These are phyloP conservation scores for Pammene fasciana DNA, from an alignment of 2,888 invertebrate species.

Conservation along the genomic window DNA sequence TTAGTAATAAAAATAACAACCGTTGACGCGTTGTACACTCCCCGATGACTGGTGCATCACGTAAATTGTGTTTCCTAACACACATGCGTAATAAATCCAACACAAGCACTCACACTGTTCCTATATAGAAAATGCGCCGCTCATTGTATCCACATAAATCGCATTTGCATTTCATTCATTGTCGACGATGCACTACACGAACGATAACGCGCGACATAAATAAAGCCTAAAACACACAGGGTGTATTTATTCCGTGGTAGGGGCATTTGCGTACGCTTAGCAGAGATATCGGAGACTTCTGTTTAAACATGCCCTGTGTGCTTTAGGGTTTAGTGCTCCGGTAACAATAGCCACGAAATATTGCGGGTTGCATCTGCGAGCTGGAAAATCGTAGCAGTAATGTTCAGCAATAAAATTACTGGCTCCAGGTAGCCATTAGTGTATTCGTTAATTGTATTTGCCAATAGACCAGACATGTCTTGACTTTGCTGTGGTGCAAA, in stretches of 20 bases:
- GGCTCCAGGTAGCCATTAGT: slow-evolving; percentile 63
- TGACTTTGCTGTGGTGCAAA: no score
- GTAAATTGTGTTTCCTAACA: slow-evolving; percentile 49
- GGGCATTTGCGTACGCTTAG: background rate
- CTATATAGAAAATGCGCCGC: slow-evolving; percentile 44
- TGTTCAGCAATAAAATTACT: slow-evolving; percentile 47
- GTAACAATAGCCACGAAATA: slow-evolving; percentile 51
- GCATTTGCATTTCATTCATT: slow-evolving; percentile 56
- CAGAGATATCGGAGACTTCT: slow-evolving; percentile 3
- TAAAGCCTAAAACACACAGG: slow-evolving; percentile 19
- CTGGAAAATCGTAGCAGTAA: slow-evolving; percentile 39
- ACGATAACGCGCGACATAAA: slow-evolving; percentile 32
- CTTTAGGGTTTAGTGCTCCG: slow-evolving; percentile 34
- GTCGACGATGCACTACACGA: slow-evolving; percentile 42
- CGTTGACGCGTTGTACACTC: slow-evolving; percentile 43
- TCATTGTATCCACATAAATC: slow-evolving; percentile 44
- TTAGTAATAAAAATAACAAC: background rate
- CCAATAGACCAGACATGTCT: slow-evolving; percentile 59
- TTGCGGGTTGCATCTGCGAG: slow-evolving; percentile 47
- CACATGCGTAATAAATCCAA: slow-evolving; percentile 44
- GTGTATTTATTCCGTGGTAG: background rate
- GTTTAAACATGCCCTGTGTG: slow-evolving; percentile 18
- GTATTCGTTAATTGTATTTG: slow-evolving; percentile 60
- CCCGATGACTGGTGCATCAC: slow-evolving; percentile 47
- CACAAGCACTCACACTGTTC: slow-evolving; percentile 29